Percentiles rank a stretch among this genome's conserved stretches.
phyloP scores from a whole-genome alignment of 2,113 vertebrate species.

The Columbina picui region DNA sequence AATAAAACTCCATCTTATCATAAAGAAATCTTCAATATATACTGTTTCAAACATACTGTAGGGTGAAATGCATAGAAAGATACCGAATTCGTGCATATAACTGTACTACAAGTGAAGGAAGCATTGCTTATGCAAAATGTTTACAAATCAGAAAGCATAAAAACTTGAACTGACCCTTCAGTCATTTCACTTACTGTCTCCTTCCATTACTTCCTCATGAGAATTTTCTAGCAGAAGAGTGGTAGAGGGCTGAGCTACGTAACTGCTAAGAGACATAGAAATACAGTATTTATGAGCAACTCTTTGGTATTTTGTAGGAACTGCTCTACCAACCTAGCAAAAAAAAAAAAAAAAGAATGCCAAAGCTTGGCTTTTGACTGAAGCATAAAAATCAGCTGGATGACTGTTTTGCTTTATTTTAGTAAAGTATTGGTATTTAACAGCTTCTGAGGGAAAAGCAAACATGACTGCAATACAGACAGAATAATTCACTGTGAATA shows the following conservation, averaged over 20 bases:
- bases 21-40: neutral
- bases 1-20: neutral
- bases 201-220: constrained; percentile 36
- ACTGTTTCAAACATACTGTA: neutral
- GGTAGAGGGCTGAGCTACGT: constrained; percentile 12
- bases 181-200: constrained; percentile 38
- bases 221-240: constrained; percentile 43
- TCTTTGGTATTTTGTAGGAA: neutral
- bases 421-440: neutral
- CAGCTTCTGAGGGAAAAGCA: neutral
- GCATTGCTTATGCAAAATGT: neutral
- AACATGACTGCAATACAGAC: neutral
- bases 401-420: neutral
- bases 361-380: neutral
- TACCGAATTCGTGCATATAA: neutral
- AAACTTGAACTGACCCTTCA: constrained; percentile 30
- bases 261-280: constrained; percentile 47
- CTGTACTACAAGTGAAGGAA: neutral
- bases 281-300: constrained; percentile 16
- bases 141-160: constrained; percentile 6
- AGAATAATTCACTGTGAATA: neutral
- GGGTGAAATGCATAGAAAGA: neutral
- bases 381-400: neutral
- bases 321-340: neutral
- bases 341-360: neutral